Evolutionary conservation across 2,797 vertebrate species (phyloP), one percentile per base, ranked within the genome.

Genomic region (Cyprinodon diabolis): DNA sequence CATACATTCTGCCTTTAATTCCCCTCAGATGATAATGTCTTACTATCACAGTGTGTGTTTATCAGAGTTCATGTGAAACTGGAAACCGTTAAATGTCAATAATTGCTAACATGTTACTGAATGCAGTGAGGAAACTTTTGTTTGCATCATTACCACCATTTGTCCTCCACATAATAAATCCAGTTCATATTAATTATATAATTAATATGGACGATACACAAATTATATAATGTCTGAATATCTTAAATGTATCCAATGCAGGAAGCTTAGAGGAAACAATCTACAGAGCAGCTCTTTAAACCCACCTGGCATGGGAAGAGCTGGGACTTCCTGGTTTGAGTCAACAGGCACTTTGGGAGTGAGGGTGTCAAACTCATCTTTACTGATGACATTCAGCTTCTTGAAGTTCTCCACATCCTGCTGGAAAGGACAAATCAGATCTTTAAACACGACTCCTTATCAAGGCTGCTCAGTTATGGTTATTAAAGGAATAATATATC

Each of bases 381-480:
- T 94, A 90, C 93, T 96, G 91, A 98, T 96, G 79, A 99, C 80
- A 82, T 93, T 97, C 66, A 98, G 86, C 93, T 98, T 99, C 93
- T 95, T 97, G 84, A 98, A 98, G 91, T 94, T 96, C 86, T 98
- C 97, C 72, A 95, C 92, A 78, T 98, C 97, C 93, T 96, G 95
- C 94, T 95, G 90, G 85, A 84, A 66, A 83, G 71, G 47, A 93
- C 0, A 23, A 65, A 8, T 7, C 21, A 3, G 5, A 65, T 7
- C 62, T 65, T 65, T 45, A 43, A 65, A n/a, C 45, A 10, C 19
- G 60, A 21, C 35, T 63, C 10, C 19, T 43, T 19, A n/a, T 1
- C 6, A 21, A 65, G 11, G 5, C 12, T 47, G 6, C 19, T n/a
- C 12, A 45, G 14, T 23, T 65, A n/a, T 30, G 23, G 40, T 40